Conservation (phyloP, 2,113 vertebrate species). For the Petaurus breviceps region DNA sequence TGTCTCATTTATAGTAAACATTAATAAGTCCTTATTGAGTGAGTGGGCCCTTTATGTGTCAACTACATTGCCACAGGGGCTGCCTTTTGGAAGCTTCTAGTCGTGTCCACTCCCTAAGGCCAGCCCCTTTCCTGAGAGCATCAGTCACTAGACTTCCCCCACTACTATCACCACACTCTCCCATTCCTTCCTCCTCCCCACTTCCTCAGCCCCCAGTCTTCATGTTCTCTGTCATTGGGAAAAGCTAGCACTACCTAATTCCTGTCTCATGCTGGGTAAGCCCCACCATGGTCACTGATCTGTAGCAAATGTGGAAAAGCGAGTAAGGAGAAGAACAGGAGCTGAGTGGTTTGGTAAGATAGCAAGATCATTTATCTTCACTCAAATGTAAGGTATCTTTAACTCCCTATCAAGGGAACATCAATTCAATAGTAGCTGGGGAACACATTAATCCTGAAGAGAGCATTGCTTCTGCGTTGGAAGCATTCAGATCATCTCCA, state of each 20-base stretch:
- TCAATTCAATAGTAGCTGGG: not conserved
- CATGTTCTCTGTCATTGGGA: not conserved
- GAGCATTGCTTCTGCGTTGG: not conserved
- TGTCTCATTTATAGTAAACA: not conserved
- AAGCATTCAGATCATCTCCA: not conserved
- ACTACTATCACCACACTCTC: not conserved
- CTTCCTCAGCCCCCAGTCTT: not conserved
- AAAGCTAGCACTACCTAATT: not conserved
- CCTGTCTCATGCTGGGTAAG: not conserved
- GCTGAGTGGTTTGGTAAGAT: not conserved
- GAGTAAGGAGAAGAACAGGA: not conserved
- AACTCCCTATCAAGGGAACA: not conserved
- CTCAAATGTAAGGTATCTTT: not conserved
- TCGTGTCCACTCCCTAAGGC: not conserved
- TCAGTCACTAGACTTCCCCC: not conserved
- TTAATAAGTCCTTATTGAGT: not conserved
- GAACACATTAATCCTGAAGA: conserved; percentile 12
- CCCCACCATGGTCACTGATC: not conserved
- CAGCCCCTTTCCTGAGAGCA: not conserved
- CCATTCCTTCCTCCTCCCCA: not conserved
- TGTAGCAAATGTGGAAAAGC: not conserved
- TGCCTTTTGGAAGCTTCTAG: not conserved
- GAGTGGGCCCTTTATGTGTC: not conserved
- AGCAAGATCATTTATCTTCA: not conserved
- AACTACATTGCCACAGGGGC: not conserved